These are phyloP conservation scores for Cinclus mexicanus DNA, from an alignment of 2,113 vertebrate species.

Conservation along the genomic window DNA sequence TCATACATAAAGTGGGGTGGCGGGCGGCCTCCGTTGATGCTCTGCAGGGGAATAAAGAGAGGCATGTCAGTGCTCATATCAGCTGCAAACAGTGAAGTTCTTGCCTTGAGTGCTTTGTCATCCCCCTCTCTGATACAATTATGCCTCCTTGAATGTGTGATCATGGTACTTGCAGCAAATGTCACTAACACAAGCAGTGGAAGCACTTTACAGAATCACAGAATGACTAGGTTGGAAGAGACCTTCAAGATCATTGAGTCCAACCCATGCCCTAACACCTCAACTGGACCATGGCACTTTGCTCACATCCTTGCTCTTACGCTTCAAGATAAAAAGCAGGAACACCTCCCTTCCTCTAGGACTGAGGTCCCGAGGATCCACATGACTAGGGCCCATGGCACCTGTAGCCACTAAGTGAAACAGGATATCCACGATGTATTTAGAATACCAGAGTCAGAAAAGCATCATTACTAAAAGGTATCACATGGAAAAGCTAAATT, in stretches of 20 bases:
- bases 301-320: not conserved
- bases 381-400: not conserved
- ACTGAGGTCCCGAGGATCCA: not conserved
- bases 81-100: not conserved
- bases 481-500: not conserved
- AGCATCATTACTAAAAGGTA: not conserved
- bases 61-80: not conserved
- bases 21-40: constrained; percentile 74
- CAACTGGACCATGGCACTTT: not conserved
- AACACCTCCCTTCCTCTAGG: not conserved
- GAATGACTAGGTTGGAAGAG: no score
- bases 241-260: no score
- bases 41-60: constrained; percentile 70
- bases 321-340: not conserved
- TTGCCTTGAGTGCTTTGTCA: not conserved
- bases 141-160: not conserved
- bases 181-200: not conserved
- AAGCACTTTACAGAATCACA: not conserved
- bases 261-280: no score
- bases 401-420: not conserved
- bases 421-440: not conserved
- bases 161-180: not conserved
- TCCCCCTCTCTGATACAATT: not conserved
- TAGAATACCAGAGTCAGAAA: not conserved
- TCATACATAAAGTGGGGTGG: constrained; percentile 83